These are phyloP conservation scores for Nothocercus nigrocapillus DNA, from an alignment of 2,113 vertebrate species.

Conservation along the genomic window DNA sequence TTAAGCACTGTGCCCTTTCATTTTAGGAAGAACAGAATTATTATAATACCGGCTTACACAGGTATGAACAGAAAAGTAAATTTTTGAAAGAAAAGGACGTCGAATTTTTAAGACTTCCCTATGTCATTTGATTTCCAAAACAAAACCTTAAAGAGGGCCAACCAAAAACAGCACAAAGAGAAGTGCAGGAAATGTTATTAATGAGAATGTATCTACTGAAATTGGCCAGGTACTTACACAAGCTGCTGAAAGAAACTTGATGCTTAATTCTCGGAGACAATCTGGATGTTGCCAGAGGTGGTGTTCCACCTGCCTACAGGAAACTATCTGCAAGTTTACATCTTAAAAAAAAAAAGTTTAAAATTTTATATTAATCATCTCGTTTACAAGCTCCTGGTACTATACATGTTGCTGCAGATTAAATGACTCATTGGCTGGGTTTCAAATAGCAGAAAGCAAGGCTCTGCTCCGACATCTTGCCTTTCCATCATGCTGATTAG, in stretches of 20 bases:
- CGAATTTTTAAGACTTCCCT: neutral
- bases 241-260: constrained; percentile 56
- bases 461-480: constrained; percentile 33
- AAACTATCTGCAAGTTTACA: constrained; percentile 53
- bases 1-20: neutral
- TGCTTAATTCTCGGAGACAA: constrained; percentile 50
- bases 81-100: neutral
- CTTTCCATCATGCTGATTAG: constrained; percentile 37
- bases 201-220: constrained; percentile 47
- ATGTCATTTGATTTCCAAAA: neutral
- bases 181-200: constrained; percentile 27
- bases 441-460: constrained; percentile 59
- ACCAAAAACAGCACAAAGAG: neutral
- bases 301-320: constrained; percentile 62
- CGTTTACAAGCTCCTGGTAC: constrained; percentile 57
- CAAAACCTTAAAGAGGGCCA: neutral
- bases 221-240: constrained; percentile 14
- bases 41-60: neutral
- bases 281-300: constrained; percentile 63
- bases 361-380: constrained; percentile 60
- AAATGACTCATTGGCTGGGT: constrained; percentile 56
- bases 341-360: constrained; percentile 12
- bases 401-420: constrained; percentile 66
- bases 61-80: neutral
- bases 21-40: neutral